Conservation (phyloP, 2,797 vertebrate genomes). For the Onychomys torridus region DNA sequence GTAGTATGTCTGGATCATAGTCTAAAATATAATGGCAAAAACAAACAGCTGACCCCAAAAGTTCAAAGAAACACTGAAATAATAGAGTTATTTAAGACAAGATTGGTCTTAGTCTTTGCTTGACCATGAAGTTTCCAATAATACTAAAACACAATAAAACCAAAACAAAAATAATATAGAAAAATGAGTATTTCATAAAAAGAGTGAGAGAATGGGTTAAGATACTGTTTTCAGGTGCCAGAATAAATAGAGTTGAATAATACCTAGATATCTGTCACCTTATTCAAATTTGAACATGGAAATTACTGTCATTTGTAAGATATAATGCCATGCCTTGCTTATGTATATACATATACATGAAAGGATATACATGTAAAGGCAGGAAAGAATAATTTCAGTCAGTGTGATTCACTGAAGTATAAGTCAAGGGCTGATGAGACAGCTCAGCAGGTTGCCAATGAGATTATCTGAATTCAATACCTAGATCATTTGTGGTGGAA, state of each 20-base stretch:
- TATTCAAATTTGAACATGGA: not conserved
- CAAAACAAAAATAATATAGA: not conserved
- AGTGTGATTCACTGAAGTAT: not conserved
- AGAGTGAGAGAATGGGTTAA: not conserved
- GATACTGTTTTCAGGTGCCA: not conserved
- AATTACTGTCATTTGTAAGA: not conserved
- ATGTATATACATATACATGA: fast-evolving
- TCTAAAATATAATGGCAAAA: not conserved
- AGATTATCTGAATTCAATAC: not conserved
- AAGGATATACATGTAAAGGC: not conserved
- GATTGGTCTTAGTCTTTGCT: no score
- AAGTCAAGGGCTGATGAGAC: not conserved
- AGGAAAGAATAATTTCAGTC: not conserved
- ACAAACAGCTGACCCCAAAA: not conserved
- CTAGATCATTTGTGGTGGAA: not conserved
- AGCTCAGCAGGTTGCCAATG: not conserved
- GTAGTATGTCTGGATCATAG: not conserved
- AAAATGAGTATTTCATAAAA: not conserved
- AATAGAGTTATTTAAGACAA: no score
- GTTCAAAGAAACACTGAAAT: no score
- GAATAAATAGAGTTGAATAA: not conserved
- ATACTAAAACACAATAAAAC: not conserved
- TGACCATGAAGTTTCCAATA: not conserved
- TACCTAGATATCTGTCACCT: not conserved
- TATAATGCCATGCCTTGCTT: not conserved